Evolutionary conservation across 2,888 invertebrate genomes (phyloP).

Genomic region (Adineta ricciae): DNA sequence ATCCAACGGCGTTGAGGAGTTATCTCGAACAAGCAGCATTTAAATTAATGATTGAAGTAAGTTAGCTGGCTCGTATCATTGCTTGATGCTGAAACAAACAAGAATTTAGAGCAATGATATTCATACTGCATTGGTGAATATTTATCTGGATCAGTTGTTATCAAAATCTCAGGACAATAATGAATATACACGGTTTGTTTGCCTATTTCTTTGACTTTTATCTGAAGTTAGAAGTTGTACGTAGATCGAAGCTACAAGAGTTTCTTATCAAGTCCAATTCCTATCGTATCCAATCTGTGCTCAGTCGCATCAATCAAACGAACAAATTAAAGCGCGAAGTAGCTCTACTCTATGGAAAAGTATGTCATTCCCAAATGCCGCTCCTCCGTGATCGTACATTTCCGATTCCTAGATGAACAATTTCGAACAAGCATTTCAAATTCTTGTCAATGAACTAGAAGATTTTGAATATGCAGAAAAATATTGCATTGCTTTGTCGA

Average conservation of each 20-base stretch:
- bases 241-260: not conserved
- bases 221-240: no score
- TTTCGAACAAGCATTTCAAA: slow-evolving; percentile 2
- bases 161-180: not conserved
- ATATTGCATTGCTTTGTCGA: not conserved
- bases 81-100: no score
- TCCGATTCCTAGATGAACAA: not conserved
- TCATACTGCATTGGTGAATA: not conserved
- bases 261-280: slow-evolving; percentile 4
- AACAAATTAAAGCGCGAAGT: not conserved
- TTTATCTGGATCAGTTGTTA: not conserved
- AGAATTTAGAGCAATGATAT: not conserved
- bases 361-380: not conserved
- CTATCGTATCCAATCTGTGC: not conserved
- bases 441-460: not conserved
- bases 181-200: not conserved
- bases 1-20: not conserved
- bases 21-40: not conserved
- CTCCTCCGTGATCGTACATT: not conserved
- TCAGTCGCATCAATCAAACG: not conserved
- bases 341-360: not conserved
- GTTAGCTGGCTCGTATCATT: no score
- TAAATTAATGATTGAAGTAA: not conserved
- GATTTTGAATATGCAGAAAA: slow-evolving; percentile 6
- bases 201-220: not conserved